Conservation (phyloP, 1,140 invertebrate species). For the Habropoda laboriosa region DNA sequence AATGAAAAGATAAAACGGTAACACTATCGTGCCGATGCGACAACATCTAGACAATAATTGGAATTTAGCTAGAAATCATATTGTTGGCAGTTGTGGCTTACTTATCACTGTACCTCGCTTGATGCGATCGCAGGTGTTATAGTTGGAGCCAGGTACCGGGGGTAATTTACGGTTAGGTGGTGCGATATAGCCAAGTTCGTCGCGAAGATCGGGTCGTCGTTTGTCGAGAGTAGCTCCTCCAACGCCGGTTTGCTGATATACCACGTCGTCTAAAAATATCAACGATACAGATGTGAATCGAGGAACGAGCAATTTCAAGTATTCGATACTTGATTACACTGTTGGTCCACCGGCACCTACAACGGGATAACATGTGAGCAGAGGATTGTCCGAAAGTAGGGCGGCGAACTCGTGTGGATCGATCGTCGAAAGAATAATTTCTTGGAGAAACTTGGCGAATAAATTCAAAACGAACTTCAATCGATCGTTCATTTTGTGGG, state of each 20-base stretch:
- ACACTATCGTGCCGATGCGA: constrained; percentile 72
- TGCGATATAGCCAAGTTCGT: constrained; percentile 95
- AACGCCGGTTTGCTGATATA: constrained; percentile 91
- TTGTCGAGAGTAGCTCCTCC: constrained; percentile 91
- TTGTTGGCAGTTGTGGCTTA: constrained; percentile 84
- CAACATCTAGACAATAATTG: constrained; percentile 70
- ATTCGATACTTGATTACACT: constrained; percentile 35
- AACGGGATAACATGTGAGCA: constrained; percentile 18
- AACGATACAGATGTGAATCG: constrained; percentile 17
- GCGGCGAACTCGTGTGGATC: constrained; percentile 51
- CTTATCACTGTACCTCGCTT: constrained; percentile 95
- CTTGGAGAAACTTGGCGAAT: too few species aligned
- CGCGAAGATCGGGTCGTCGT: constrained; percentile 90
- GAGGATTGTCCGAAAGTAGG: constrained; percentile 45
- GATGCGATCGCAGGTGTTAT: constrained; percentile 95
- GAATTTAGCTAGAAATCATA: constrained; percentile 74
- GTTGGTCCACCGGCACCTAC: constrained; percentile 50
- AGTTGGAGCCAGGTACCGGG: constrained; percentile 94
- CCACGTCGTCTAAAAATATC: constrained; percentile 88
- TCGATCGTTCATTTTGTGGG: too few species aligned
- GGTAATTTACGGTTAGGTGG: constrained; percentile 95
- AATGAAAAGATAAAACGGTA: constrained; percentile 54
- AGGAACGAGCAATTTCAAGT: not conserved
- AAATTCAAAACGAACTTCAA: too few species aligned
- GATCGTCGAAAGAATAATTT: constrained; percentile 41